Percentiles rank a stretch among this genome's conserved stretches.
Evolutionary conservation across 2,888 invertebrate genomes (phyloP).

Genomic region (Epinotia bilunana): DNA sequence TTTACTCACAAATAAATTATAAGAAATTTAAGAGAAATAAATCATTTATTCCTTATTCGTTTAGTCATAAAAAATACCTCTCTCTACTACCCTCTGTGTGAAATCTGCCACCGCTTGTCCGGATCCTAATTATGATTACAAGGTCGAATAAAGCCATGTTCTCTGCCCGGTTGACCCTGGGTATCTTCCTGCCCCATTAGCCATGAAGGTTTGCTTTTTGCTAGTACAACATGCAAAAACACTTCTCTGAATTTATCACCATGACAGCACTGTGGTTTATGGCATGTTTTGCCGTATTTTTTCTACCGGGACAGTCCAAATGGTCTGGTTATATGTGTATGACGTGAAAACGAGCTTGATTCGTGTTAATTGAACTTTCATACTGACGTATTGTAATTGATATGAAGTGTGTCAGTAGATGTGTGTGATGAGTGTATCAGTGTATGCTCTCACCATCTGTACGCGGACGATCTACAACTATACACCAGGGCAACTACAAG

Average conservation of each 20-base stretch:
- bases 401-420: no score
- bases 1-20: no score
- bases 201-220: slow-evolving; percentile 1
- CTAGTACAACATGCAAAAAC: background rate
- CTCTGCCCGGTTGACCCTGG: background rate
- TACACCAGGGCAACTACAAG: no score
- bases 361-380: background rate
- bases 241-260: slow-evolving; percentile 1
- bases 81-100: no score
- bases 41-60: no score
- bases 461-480: no score
- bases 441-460: no score
- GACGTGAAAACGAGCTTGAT: background rate
- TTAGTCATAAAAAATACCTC: no score
- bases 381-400: no score
- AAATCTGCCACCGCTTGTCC: no score
- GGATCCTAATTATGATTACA: background rate
- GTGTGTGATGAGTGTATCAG: no score
- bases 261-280: slow-evolving; percentile 1
- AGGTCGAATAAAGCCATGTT: background rate
- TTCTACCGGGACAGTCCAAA: background rate
- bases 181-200: background rate
- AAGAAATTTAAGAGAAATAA: no score
- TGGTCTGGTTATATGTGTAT: background rate
- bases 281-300: background rate